These are phyloP conservation scores for Dryoscopus gambensis DNA, from an alignment of 2,113 vertebrate species.

Conservation along the genomic window DNA sequence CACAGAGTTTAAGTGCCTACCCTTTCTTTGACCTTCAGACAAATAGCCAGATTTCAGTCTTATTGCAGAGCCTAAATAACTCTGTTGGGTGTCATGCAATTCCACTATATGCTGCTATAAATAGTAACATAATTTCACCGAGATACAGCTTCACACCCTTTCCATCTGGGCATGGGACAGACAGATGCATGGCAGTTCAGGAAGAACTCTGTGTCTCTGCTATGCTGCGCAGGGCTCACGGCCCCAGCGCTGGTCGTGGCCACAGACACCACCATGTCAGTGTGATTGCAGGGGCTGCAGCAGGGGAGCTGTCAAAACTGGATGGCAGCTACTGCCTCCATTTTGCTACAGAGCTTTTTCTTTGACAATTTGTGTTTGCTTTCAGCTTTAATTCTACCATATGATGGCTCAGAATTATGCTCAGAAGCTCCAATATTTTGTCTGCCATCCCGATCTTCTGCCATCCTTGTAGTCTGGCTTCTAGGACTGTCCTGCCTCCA, in stretches of 20 bases:
- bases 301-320: not conserved
- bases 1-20: not conserved
- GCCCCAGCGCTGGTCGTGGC: accelerated
- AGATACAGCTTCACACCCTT: not conserved
- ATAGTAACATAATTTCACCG: not conserved
- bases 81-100: not conserved
- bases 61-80: not conserved
- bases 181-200: not conserved
- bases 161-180: not conserved
- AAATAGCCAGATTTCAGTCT: not conserved
- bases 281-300: not conserved
- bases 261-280: accelerated
- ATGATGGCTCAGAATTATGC: not conserved
- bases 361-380: not conserved
- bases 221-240: not conserved
- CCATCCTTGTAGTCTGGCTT: not conserved
- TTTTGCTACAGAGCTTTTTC: not conserved
- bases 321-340: not conserved
- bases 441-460: not conserved
- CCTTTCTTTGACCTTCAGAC: not conserved
- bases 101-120: not conserved
- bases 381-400: not conserved
- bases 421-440: not conserved
- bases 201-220: not conserved
- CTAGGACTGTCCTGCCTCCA: not conserved